Conservation (phyloP, 2,888 invertebrate genomes). For the Imbricaverruca yamaguchii region DNA sequence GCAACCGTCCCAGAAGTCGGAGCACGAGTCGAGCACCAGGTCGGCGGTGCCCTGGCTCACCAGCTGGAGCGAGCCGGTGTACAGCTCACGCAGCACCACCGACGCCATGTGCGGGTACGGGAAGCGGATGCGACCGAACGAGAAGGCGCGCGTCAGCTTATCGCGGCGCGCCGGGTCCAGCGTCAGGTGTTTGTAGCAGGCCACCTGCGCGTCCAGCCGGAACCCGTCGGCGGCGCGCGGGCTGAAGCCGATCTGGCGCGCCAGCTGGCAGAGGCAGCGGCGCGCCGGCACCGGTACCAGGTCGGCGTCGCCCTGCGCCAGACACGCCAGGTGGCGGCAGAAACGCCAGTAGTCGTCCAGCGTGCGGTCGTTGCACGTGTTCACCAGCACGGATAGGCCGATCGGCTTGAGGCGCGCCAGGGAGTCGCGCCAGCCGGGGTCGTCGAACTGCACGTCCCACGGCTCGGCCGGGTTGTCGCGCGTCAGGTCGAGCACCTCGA, state of each 20-base stretch:
- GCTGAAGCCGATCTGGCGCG: conserved; percentile 88
- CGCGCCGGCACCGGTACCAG: conserved; percentile 84
- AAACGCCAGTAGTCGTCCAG: conserved; percentile 83
- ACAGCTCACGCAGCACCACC: conserved; percentile 60
- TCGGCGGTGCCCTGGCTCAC: conserved; percentile 74
- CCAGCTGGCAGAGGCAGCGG: conserved; percentile 80
- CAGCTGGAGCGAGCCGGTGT: conserved; percentile 34
- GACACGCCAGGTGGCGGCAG: conserved; percentile 89
- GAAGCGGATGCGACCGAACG: conserved; percentile 83
- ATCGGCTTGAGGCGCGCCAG: conserved; percentile 83
- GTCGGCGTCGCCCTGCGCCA: conserved; percentile 73
- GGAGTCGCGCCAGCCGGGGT: conserved; percentile 81
- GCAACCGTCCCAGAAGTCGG: conserved; percentile 93
- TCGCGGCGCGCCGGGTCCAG: conserved; percentile 86
- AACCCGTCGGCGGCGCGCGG: conserved; percentile 77
- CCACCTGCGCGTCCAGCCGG: conserved; percentile 73
- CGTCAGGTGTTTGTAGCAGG: conserved; percentile 80
- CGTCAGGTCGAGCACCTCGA: conserved; percentile 81
- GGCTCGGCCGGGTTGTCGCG: conserved; percentile 78
- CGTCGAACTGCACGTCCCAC: conserved; percentile 89
- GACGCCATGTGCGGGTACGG: conserved; percentile 89
- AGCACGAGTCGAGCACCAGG: conserved; percentile 86
- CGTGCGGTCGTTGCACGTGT: conserved; percentile 86
- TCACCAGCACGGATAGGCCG: conserved; percentile 82
- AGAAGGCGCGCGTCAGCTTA: conserved; percentile 72